phyloP scores from a whole-genome alignment of 2,888 invertebrate genomes.

The Clivina fossor region DNA sequence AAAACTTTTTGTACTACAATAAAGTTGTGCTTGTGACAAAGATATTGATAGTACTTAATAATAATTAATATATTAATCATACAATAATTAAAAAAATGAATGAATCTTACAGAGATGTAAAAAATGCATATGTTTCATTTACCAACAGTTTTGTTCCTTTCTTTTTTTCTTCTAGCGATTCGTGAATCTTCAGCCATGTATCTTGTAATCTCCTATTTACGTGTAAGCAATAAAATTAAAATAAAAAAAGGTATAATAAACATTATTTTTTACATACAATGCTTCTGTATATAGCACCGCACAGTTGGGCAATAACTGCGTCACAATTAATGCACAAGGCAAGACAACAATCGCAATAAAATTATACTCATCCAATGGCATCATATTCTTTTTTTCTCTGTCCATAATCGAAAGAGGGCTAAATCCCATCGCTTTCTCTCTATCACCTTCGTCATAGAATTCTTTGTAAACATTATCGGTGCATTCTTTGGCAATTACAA shows the following conservation, averaged over 20 bases:
- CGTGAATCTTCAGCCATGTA: conserved; percentile 11
- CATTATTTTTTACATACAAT: conserved; percentile 52
- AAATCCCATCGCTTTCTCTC: conserved; percentile 61
- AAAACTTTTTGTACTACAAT: too few relatives aligned
- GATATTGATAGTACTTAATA: too few relatives aligned
- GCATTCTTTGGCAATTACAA: conserved; percentile 57
- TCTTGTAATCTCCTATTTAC: conserved; percentile 15
- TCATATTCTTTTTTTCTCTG: conserved; percentile 58
- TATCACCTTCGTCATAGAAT: conserved; percentile 59
- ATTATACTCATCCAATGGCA: conserved; percentile 66
- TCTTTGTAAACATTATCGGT: conserved; percentile 58
- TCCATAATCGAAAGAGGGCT: conserved; percentile 66
- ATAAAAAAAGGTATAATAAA: not conserved
- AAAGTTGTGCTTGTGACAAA: too few relatives aligned
- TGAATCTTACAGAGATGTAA: too few relatives aligned
- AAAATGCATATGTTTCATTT: too few relatives aligned
- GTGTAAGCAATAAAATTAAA: not conserved
- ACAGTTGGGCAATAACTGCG: conserved; percentile 59
- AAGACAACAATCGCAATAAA: conserved; percentile 63
- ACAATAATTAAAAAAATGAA: too few relatives aligned
- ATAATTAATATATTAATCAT: too few relatives aligned
- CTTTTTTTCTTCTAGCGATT: too few relatives aligned
- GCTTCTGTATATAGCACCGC: conserved; percentile 56
- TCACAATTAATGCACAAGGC: conserved; percentile 60
- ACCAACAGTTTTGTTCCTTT: too few relatives aligned